Percentiles rank a stretch among this genome's conserved stretches.
phyloP scores from a whole-genome alignment of 2,113 vertebrate species.

The Manacus vitellinus region DNA sequence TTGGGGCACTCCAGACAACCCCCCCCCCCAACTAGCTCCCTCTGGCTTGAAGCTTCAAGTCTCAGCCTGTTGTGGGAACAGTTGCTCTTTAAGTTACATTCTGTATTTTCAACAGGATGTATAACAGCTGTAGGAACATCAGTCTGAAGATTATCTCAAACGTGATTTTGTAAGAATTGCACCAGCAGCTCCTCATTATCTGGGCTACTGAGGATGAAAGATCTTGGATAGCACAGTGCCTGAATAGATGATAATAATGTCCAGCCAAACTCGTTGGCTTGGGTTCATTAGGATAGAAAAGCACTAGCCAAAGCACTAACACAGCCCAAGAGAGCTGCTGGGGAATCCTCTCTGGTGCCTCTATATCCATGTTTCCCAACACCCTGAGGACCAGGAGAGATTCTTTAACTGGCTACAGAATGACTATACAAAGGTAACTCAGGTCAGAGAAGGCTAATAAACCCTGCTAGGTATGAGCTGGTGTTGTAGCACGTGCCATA shows the following conservation, averaged over 20 bases:
- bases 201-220: not conserved
- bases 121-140: not conserved
- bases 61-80: not conserved
- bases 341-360: not conserved
- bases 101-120: not conserved
- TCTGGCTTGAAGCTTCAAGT: not conserved
- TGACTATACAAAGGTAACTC: not conserved
- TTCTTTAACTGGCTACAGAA: not conserved
- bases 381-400: not conserved
- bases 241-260: not conserved
- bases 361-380: not conserved
- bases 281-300: not conserved
- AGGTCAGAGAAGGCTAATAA: not conserved
- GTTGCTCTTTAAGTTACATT: not conserved
- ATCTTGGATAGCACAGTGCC: not conserved
- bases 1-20: not conserved
- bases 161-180: not conserved
- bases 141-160: not conserved
- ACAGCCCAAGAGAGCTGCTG: not conserved
- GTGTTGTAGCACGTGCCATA: not conserved
- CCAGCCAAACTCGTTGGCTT: not conserved
- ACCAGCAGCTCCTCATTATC: not conserved
- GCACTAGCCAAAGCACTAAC: not conserved
- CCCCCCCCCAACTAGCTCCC: not conserved
- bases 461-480: not conserved